Percentiles rank a stretch among this genome's conserved stretches.
These are phyloP conservation scores for Rhabdomys dilectus DNA, from an alignment of 2,113 vertebrate species.

Conservation along the genomic window DNA sequence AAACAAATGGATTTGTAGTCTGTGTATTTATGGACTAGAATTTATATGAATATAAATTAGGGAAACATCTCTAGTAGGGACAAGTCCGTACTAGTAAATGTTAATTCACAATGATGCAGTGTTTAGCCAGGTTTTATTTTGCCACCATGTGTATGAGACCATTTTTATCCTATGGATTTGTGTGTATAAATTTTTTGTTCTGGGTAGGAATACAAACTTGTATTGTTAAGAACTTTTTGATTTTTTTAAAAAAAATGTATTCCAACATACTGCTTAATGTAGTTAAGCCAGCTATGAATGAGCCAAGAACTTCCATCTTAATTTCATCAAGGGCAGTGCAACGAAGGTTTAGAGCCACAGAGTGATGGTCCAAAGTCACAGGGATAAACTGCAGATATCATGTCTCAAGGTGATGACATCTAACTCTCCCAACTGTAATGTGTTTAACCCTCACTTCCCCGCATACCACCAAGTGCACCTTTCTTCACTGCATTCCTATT, in stretches of 20 bases:
- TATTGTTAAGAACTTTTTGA: background rate
- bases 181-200: background rate
- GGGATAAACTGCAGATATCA: background rate
- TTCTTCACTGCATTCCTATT: background rate
- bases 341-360: background rate
- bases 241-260: background rate
- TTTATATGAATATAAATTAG: background rate
- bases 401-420: background rate
- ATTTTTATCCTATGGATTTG: background rate
- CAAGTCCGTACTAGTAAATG: constrained; percentile 8
- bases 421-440: background rate
- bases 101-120: background rate
- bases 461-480: too few species aligned
- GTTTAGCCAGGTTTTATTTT: constrained; percentile 20
- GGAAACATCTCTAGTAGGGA: background rate
- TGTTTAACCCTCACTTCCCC: background rate
- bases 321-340: background rate
- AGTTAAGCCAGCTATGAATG: background rate
- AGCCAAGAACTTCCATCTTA: background rate
- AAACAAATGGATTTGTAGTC: background rate
- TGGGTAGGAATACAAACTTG: background rate
- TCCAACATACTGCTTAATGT: background rate
- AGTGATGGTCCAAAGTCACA: background rate
- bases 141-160: background rate
- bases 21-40: background rate